Base-by-base conservation (phyloP, 2,113 vertebrate genomes). In the Rousettus leschenaultii region DNA sequence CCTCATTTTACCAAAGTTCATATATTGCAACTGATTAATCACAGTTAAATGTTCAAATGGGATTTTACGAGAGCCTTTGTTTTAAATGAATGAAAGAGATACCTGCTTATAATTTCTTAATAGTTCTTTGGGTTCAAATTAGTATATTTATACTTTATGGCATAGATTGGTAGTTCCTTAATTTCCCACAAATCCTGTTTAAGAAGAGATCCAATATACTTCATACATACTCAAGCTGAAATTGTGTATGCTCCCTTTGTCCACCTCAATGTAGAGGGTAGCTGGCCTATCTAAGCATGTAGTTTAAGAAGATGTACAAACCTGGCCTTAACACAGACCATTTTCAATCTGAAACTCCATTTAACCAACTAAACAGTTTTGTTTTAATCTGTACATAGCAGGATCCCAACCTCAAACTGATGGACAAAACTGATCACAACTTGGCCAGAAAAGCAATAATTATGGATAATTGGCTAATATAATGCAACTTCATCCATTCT, bases 1-100 rank as follows among this genome's bases (percentile, higher is more conserved):
- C 70, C 59, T 95, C 40, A 45, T n/a, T 92, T 80, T 89, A 94
- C 22, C 45, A 92, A 86, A 61, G 79, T 75, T 65, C 65, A 74
- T 18, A 43, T 35, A 83, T 24, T 89, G 18, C 51, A 70, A 40
- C 15, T 43, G 18, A 89, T 13, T 86, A 22, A 70, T 70, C 57
- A 73, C 18, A 80, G 15, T 19, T 71, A 38, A 55, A 61, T 57
- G 38, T 71, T 84, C 45, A 53, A 57, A 87, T 26, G 18, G 22
- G 59, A 16, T 74, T 86, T 80, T 94, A 22, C 3, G 73, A 12
- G 94, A 3, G 16, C 10, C 33, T 80, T 89, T 82, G 22, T 68
- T 86, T 35, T 22, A 70, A 94, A 80, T 55, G 19, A 70, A 73
- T 80, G 48, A 80, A 15, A 70, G 51, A 13, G 21, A 70, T 0